These are phyloP conservation scores for Myiotriccus ornatus DNA, from an alignment of 2,797 vertebrate species.

Conservation along the genomic window DNA sequence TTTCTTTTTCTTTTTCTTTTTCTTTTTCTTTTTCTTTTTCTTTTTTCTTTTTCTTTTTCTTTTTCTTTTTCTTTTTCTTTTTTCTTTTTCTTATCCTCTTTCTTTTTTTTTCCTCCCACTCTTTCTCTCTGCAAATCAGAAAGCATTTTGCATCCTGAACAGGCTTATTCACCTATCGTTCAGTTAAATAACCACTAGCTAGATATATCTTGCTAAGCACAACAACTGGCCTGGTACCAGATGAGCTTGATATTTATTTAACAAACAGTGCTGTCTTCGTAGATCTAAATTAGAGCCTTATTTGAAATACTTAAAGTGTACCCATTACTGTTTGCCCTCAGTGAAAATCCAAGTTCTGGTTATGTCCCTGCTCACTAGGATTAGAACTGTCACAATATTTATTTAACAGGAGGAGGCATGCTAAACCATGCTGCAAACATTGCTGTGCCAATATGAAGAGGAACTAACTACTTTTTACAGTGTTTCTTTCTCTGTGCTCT, in stretches of 20 bases:
- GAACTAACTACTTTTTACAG: constrained; percentile 45
- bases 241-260: constrained; percentile 69
- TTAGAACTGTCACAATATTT: constrained; percentile 75
- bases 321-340: constrained; percentile 62
- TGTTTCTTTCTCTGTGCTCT: not conserved
- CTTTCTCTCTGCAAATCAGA: not conserved
- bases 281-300: constrained; percentile 65
- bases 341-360: constrained; percentile 72
- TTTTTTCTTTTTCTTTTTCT: not conserved
- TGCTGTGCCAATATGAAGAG: constrained; percentile 53
- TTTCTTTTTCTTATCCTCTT: accelerated
- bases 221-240: constrained; percentile 65
- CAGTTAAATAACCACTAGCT: constrained; percentile 49
- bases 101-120: not conserved
- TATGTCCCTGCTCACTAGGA: constrained; percentile 62
- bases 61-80: no score
- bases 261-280: constrained; percentile 56
- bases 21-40: not conserved
- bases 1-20: not conserved
- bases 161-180: constrained; percentile 22
- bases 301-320: constrained; percentile 65
- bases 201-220: constrained; percentile 43
- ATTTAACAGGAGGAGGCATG: constrained; percentile 66
- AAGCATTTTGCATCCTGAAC: not conserved
- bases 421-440: constrained; percentile 72